These are phyloP conservation scores for Pararge aegeria DNA, from an alignment of 1,140 invertebrate species.

Conservation along the genomic window DNA sequence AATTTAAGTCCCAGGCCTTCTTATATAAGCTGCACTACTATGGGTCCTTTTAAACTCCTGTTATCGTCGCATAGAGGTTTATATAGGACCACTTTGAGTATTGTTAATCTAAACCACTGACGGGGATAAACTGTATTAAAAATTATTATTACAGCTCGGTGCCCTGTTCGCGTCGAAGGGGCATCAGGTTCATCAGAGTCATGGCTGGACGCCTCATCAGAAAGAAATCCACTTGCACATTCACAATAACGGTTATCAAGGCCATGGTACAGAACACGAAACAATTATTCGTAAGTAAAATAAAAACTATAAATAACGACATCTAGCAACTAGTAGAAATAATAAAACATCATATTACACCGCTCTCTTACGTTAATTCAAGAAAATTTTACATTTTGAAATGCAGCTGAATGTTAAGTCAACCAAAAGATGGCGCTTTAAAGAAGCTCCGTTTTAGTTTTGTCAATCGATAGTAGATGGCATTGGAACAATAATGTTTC, in stretches of 20 bases:
- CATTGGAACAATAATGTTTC: no score
- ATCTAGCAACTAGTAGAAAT: background rate
- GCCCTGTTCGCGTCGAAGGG: constrained; percentile 49
- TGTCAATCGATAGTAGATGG: background rate
- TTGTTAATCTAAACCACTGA: no score
- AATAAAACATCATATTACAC: no score
- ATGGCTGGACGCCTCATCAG: constrained; percentile 47
- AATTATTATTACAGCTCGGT: constrained; percentile 49
- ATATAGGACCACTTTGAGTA: no score
- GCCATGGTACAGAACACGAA: constrained; percentile 36
- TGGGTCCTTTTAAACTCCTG: no score
- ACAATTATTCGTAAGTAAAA: constrained; percentile 39
- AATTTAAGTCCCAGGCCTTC: no score
- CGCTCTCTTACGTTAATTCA: constrained; percentile 33
- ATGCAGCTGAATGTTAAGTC: background rate
- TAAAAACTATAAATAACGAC: background rate
- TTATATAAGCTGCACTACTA: no score
- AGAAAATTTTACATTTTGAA: background rate
- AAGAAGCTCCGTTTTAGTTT: no score
- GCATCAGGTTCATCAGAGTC: constrained; percentile 34
- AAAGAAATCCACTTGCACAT: constrained; percentile 74
- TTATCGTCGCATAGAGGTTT: no score
- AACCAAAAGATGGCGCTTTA: background rate
- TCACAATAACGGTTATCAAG: constrained; percentile 55
- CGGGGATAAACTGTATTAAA: background rate